Percentiles rank a stretch among this genome's conserved stretches.
Conservation (phyloP, 2,113 vertebrate species). For the Pontoporia blainvillei region DNA sequence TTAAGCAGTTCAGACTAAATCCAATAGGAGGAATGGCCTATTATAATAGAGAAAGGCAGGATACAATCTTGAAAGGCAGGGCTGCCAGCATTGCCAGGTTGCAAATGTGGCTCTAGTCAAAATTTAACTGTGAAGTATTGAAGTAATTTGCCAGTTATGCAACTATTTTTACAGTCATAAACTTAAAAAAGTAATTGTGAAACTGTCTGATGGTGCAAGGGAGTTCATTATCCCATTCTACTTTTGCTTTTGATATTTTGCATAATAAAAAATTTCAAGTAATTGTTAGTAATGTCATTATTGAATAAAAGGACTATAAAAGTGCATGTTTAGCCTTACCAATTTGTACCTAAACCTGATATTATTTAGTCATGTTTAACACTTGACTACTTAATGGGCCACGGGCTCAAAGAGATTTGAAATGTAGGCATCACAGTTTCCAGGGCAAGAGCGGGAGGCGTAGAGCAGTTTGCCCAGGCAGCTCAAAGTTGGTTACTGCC, state of each 20-base stretch:
- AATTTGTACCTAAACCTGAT: not conserved
- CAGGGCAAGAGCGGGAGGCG: not conserved
- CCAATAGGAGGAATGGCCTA: not conserved
- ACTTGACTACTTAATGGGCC: not conserved
- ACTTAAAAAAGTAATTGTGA: constrained; percentile 32
- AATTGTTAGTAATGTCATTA: not conserved
- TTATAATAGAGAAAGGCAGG: not conserved
- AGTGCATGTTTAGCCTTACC: not conserved
- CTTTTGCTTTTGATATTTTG: constrained; percentile 30
- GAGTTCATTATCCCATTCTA: not conserved
- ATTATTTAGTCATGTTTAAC: not conserved
- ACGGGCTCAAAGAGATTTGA: not conserved
- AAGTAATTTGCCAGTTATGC: constrained; percentile 9
- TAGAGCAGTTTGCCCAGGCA: not conserved
- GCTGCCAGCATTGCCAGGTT: not conserved
- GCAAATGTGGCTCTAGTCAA: constrained; percentile 10
- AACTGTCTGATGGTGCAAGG: not conserved
- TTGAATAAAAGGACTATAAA: not conserved
- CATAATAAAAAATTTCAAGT: constrained; percentile 3
- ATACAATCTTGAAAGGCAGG: not conserved
- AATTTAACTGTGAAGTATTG: not conserved
- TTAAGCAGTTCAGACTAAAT: not conserved
- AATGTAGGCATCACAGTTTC: not conserved
- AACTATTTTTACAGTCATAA: constrained; percentile 18
- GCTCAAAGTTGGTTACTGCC: not conserved